Evolutionary conservation across 2,797 vertebrate species (phyloP).

Genomic region (Thaleichthys pacificus): DNA sequence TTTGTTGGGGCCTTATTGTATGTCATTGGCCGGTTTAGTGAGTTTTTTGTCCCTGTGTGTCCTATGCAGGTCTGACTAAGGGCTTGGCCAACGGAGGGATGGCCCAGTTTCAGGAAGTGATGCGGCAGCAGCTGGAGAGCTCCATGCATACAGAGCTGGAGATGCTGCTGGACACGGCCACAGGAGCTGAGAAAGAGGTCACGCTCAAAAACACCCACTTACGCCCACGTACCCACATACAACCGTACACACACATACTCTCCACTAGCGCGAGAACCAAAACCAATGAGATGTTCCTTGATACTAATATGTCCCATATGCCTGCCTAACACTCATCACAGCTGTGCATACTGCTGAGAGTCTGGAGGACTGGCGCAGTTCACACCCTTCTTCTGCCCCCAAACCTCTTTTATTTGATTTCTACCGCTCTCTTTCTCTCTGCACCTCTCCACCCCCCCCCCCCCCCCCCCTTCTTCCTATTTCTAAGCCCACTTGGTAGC

Average conservation of each 20-base stretch:
- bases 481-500: constrained; percentile 53
- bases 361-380: too few species aligned
- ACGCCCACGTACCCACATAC: neutral
- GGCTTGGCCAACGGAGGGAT: constrained; percentile 78
- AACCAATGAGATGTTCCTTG: too few species aligned
- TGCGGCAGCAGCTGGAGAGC: constrained; percentile 94
- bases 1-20: too few species aligned
- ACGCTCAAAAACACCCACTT: neutral
- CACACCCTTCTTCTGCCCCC: neutral
- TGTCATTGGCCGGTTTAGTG: neutral
- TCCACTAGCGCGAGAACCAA: too few species aligned
- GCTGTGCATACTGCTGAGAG: too few species aligned
- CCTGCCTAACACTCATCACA: too few species aligned
- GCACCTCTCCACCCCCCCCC: neutral
- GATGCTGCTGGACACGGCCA: constrained; percentile 82
- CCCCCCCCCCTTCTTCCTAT: neutral
- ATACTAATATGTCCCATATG: too few species aligned
- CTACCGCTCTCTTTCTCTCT: neutral
- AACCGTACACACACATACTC: neutral
- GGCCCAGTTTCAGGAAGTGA: constrained; percentile 95
- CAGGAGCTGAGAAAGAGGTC: constrained; percentile 83
- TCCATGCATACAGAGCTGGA: constrained; percentile 91
- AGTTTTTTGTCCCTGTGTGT: constrained; percentile 3
- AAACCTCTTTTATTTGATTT: neutral
- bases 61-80: constrained; percentile 82